Evolutionary conservation across 2,797 vertebrate genomes (phyloP).

Genomic region (Hoplostethus mediterraneus): DNA sequence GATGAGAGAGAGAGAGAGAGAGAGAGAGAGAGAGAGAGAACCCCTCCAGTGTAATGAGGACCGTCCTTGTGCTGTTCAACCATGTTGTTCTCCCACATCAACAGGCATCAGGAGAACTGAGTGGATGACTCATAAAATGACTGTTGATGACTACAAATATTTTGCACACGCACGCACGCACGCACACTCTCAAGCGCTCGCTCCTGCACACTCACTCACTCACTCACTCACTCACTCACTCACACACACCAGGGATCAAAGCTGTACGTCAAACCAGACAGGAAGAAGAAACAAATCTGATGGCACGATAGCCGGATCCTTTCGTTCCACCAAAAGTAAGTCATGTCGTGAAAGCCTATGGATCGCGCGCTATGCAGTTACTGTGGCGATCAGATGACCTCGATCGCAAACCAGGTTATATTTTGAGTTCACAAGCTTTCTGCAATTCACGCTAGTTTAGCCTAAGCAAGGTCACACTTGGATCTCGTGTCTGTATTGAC

Average conservation of each 20-base stretch:
- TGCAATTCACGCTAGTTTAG: constrained; percentile 10
- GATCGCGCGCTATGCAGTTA: background rate
- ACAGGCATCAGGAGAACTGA: constrained; percentile 1
- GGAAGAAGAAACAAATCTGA: constrained; percentile 62
- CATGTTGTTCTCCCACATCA: no score
- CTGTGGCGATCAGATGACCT: background rate
- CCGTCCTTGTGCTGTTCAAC: no score
- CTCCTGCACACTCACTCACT: constrained; percentile 63
- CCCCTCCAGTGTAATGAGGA: background rate
- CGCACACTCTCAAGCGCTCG: constrained; percentile 67
- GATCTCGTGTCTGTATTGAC: constrained; percentile 3
- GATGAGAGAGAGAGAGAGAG: no score
- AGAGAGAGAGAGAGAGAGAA: no score
- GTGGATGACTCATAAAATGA: constrained; percentile 74
- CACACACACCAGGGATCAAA: constrained; percentile 64
- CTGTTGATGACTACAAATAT: constrained; percentile 65
- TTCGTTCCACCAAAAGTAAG: constrained; percentile 39
- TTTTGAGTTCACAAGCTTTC: background rate
- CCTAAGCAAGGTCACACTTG: constrained; percentile 60
- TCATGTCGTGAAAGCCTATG: constrained; percentile 2
- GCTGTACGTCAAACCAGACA: constrained; percentile 63
- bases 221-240: constrained; percentile 69
- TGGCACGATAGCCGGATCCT: constrained; percentile 46
- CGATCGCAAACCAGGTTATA: background rate
- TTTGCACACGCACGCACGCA: constrained; percentile 70